Percentiles rank a stretch among this genome's conserved stretches.
Evolutionary conservation across 2,888 invertebrate species (phyloP).

Genomic region (Drosophila algonquin): DNA sequence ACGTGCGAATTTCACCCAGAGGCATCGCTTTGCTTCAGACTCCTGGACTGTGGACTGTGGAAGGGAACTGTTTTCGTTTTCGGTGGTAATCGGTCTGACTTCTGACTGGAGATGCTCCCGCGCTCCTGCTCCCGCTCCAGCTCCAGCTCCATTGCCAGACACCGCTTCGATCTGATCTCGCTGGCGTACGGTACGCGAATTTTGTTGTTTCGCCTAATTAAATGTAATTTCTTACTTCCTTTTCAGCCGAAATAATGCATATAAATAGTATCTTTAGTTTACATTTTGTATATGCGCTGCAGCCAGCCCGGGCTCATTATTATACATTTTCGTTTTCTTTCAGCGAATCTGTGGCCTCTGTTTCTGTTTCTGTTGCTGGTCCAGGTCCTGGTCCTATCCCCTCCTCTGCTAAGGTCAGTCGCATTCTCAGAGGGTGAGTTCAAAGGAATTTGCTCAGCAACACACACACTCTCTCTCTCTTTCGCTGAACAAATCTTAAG

Average conservation of each 20-base stretch:
- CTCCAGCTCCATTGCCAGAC: constrained; percentile 24
- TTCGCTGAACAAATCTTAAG: constrained; percentile 48
- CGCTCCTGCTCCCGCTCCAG: constrained; percentile 37
- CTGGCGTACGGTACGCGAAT: constrained; percentile 78
- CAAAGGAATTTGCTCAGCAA: constrained; percentile 64
- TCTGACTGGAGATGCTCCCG: constrained; percentile 58
- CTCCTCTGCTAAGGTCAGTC: constrained; percentile 33
- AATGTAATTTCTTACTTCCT: constrained; percentile 83
- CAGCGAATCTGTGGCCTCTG: constrained; percentile 58
- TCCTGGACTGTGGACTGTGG: constrained; percentile 10
- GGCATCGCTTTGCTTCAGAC: constrained; percentile 37
- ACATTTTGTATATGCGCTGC: constrained; percentile 64
- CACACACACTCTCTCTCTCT: constrained; percentile 37
- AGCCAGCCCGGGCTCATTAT: constrained; percentile 56
- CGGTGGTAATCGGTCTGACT: constrained; percentile 81
- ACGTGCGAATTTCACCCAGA: constrained; percentile 81
- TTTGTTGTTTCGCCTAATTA: constrained; percentile 77
- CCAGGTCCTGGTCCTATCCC: neutral
- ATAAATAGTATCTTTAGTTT: constrained; percentile 80
- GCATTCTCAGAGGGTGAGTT: constrained; percentile 45
- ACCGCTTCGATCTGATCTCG: constrained; percentile 17
- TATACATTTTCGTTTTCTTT: constrained; percentile 79
- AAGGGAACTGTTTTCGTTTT: constrained; percentile 49
- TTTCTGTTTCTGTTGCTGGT: constrained; percentile 7
- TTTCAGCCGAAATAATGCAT: constrained; percentile 82